Conservation (phyloP, 2,113 vertebrate genomes). For the Coracopsis vasa region DNA sequence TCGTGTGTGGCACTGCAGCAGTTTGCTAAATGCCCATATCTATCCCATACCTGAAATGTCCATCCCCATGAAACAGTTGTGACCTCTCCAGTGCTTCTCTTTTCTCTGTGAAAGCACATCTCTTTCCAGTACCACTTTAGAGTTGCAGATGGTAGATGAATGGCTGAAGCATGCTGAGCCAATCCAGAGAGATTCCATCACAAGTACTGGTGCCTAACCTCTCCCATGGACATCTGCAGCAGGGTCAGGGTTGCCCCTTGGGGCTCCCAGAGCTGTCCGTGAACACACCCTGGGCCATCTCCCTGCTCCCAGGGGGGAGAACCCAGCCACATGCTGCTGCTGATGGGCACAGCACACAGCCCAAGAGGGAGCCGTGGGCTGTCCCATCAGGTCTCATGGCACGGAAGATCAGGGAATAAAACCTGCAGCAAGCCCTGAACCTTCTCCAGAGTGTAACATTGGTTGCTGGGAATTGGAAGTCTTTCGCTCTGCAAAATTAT, state of each 20-base stretch:
- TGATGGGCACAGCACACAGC: neutral
- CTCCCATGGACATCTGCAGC: accelerated
- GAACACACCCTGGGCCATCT: neutral
- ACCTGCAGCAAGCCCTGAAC: neutral
- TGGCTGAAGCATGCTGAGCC: neutral
- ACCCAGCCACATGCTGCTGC: accelerated
- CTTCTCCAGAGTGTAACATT: neutral
- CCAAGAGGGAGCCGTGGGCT: neutral
- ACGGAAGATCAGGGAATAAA: neutral
- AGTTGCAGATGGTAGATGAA: neutral
- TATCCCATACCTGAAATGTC: neutral
- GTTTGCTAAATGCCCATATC: neutral
- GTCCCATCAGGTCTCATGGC: neutral
- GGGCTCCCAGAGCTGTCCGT: neutral
- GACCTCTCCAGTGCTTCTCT: neutral
- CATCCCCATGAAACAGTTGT: neutral
- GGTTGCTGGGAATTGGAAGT: neutral
- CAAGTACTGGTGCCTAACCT: neutral
- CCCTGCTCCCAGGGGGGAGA: neutral
- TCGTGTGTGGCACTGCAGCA: neutral
- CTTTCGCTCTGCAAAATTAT: neutral
- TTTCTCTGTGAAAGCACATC: neutral
- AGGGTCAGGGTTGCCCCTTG: accelerated
- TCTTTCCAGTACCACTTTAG: neutral
- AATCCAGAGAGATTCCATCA: neutral